A percentile compares a stretch with the other conserved stretches of the same genome.
These are phyloP conservation scores for Spinus olivaceus DNA, from an alignment of 2,797 vertebrate species.

Conservation along the genomic window DNA sequence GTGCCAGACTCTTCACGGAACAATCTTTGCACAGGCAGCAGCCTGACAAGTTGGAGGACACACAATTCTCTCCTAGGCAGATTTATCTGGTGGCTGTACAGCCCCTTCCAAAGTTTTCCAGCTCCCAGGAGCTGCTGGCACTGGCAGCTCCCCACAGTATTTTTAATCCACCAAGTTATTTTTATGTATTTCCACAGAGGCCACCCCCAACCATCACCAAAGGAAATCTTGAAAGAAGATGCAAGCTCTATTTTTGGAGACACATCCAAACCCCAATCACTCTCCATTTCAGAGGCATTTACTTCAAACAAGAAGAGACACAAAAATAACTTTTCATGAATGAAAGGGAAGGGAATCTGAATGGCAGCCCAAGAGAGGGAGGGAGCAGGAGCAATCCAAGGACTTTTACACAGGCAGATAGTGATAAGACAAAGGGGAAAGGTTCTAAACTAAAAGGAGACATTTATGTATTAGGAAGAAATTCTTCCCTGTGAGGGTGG, in stretches of 20 bases:
- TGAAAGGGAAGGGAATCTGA: not conserved
- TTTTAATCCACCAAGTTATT: not conserved
- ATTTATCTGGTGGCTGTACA: not conserved
- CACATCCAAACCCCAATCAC: not conserved
- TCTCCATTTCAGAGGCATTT: not conserved
- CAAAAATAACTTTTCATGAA: conserved; percentile 3
- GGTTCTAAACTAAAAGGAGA: not conserved
- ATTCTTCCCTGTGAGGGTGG: not conserved
- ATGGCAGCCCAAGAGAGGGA: not conserved
- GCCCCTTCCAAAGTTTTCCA: not conserved
- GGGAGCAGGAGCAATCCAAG: not conserved
- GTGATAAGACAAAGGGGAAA: not conserved
- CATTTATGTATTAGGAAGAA: not conserved
- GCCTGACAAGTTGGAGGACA: not conserved
- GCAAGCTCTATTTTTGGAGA: not conserved
- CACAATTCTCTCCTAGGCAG: not conserved
- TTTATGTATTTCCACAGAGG: not conserved
- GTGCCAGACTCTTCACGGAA: not conserved
- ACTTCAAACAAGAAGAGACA: not conserved
- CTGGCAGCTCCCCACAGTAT: not conserved
- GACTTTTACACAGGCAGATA: not conserved
- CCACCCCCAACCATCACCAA: not conserved
- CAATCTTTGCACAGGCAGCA: not conserved
- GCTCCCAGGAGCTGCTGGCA: not conserved
- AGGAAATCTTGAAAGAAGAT: not conserved